These are phyloP conservation scores for Orchesellides sinensis DNA, from an alignment of 2,888 invertebrate genomes.

Conservation along the genomic window DNA sequence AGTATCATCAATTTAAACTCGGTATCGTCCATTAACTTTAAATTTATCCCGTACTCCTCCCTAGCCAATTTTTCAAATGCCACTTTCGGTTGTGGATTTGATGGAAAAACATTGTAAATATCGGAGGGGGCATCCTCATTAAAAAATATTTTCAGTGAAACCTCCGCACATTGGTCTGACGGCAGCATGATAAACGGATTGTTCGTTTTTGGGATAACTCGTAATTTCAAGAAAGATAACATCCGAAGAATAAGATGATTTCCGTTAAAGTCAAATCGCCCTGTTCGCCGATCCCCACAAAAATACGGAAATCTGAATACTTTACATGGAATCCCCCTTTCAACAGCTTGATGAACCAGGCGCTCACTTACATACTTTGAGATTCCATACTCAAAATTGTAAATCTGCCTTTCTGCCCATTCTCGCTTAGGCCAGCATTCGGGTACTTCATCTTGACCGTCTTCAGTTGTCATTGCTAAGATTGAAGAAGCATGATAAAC, in stretches of 20 bases:
- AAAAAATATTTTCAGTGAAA: constrained; percentile 19
- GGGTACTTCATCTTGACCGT: neutral
- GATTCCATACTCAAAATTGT: neutral
- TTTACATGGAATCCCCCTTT: constrained; percentile 36
- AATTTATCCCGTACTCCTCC: too few relatives aligned
- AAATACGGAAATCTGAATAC: constrained; percentile 34
- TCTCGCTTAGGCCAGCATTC: constrained; percentile 2
- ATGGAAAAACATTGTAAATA: constrained; percentile 53
- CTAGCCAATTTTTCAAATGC: too few relatives aligned
- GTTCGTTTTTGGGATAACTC: neutral
- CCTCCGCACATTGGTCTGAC: constrained; percentile 34
- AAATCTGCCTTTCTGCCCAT: neutral
- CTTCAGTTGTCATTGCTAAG: neutral
- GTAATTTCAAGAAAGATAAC: constrained; percentile 19
- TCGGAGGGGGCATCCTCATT: constrained; percentile 27
- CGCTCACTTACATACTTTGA: constrained; percentile 24
- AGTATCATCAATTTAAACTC: too few relatives aligned
- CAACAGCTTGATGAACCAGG: constrained; percentile 4
- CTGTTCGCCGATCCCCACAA: constrained; percentile 12
- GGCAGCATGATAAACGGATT: constrained; percentile 7
- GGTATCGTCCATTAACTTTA: too few relatives aligned
- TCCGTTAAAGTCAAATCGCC: neutral
- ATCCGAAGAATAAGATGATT: constrained; percentile 17
- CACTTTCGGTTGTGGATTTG: too few relatives aligned
- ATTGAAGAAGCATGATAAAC: neutral